Conservation (phyloP, 2,113 vertebrate species). For the Cottus gobio region DNA sequence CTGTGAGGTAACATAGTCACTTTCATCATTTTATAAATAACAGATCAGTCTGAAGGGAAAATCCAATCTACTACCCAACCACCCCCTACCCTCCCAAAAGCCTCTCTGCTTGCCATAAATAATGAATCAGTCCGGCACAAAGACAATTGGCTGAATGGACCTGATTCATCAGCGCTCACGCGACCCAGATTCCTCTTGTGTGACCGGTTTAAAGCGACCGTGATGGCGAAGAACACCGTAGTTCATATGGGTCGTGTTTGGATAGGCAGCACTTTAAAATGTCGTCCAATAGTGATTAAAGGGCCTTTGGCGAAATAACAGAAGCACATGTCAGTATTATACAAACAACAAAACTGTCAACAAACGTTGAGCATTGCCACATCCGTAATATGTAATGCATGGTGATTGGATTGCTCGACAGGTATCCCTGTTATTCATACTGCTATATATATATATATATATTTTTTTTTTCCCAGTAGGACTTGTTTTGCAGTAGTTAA, state of each 20-base stretch:
- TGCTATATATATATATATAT: not conserved
- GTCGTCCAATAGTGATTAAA: not conserved
- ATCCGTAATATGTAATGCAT: not conserved
- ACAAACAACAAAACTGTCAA: not conserved
- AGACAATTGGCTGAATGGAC: constrained; percentile 41
- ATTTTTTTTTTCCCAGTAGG: no score
- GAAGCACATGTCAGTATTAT: not conserved
- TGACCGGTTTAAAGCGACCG: not conserved
- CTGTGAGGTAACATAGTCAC: constrained; percentile 18
- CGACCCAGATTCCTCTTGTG: constrained; percentile 47
- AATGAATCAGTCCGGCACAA: constrained; percentile 44
- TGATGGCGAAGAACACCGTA: not conserved
- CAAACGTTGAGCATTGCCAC: not conserved
- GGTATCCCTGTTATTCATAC: not conserved
- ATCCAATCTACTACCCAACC: constrained; percentile 9
- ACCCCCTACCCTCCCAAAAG: constrained; percentile 33
- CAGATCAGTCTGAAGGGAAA: constrained; percentile 24
- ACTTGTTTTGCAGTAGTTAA: no score
- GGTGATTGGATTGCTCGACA: no score
- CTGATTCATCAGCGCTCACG: constrained; percentile 39
- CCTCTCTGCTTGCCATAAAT: constrained; percentile 55
- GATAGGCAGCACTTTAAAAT: not conserved
- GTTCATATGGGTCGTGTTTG: not conserved
- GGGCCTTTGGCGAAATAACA: not conserved
- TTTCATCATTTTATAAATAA: constrained; percentile 33